Base-by-base conservation (phyloP, 2,888 invertebrate species). In the Clanis bilineata region DNA sequence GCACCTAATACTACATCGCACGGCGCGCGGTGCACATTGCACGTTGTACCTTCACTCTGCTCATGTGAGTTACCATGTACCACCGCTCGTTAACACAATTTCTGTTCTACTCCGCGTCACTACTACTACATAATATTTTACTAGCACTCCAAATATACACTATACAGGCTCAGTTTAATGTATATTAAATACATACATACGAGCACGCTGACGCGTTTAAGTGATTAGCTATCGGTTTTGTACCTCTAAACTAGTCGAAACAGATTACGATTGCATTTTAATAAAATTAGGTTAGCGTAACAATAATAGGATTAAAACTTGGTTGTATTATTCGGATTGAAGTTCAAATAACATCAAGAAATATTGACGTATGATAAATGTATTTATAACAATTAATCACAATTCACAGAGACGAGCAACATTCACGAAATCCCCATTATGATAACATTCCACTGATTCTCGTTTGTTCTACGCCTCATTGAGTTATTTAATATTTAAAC, bases 51-150 rank as follows among this genome's bases (percentile, higher is more conserved):
- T 74, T 69, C 68, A 62, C 71, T 65, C 47, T 51, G 62, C 60
- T 63, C 66, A 60, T 63, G 60, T 62, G 65, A 65, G 65, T 70
- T 72, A 73, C 71, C 70, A 65, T 63, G 57, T 60, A 62, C 67
- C 64, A 56, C 64, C 62, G 54, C 59, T 67, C 64, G 63, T 64
- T 64, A 62, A 63, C 43, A 32, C 28, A 66, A 70, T 71, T 73
- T 71, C 69, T 69, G 66, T 64, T 43, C 61, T 56, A 64, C 59
- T 64, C 61, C 43, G 28, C 51, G 58, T 32, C 32, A 28, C 28
- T 59, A 28, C 28, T 59, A 67, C 66, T 72, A 61, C 62, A 64
- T 64, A 32, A 65, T 61, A 58, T 12, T 23, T 23, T 22, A 51
- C 28, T 18, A 32, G 51, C 51, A 10, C n/a, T 51, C 32, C 18